Evolutionary conservation across 92 coral and sea anemone species (phyloP).

Genomic region (Heliopora coerulea): DNA sequence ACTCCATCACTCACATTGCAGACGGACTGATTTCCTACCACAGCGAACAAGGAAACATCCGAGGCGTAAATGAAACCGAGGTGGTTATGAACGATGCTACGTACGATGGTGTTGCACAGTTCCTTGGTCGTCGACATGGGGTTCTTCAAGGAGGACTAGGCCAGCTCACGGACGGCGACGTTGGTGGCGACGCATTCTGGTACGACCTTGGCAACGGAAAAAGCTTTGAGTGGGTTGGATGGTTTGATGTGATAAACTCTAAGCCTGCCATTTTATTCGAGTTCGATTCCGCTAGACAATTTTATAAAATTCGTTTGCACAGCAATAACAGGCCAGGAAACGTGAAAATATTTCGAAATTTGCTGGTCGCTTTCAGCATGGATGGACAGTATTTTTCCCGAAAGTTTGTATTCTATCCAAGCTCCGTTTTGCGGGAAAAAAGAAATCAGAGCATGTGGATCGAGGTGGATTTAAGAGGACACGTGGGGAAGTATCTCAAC

Average conservation of each 20-base stretch:
- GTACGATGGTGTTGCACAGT: conserved; percentile 77
- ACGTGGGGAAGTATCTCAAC: conserved; percentile 72
- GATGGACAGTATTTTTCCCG: conserved; percentile 93
- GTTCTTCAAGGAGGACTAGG: conserved; percentile 84
- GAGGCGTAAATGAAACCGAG: conserved; percentile 46
- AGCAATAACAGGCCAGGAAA: conserved; percentile 74
- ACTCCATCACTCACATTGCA: conserved; percentile 14
- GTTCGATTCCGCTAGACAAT: conserved; percentile 68
- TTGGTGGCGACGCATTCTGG: conserved; percentile 79
- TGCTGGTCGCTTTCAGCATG: conserved; percentile 77
- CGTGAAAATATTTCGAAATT: conserved; percentile 80
- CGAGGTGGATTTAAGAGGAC: conserved; percentile 72
- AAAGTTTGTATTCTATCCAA: conserved; percentile 86
- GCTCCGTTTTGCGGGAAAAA: conserved; percentile 45
- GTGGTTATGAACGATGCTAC: conserved; percentile 80
- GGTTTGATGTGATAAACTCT: conserved; percentile 72
- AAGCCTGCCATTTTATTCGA: conserved; percentile 78
- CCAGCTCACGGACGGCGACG: conserved; percentile 86
- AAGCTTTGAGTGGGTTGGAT: conserved; percentile 90
- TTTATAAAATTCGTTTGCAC: conserved; percentile 74
- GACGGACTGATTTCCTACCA: conserved; percentile 90
- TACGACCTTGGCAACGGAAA: conserved; percentile 72
- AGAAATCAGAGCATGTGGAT: conserved; percentile 74
- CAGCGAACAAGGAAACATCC: conserved; percentile 77
- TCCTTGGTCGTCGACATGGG: conserved; percentile 72